Evolutionary conservation across 2,888 invertebrate genomes (phyloP).

Genomic region (Auanema freiburgensis): DNA sequence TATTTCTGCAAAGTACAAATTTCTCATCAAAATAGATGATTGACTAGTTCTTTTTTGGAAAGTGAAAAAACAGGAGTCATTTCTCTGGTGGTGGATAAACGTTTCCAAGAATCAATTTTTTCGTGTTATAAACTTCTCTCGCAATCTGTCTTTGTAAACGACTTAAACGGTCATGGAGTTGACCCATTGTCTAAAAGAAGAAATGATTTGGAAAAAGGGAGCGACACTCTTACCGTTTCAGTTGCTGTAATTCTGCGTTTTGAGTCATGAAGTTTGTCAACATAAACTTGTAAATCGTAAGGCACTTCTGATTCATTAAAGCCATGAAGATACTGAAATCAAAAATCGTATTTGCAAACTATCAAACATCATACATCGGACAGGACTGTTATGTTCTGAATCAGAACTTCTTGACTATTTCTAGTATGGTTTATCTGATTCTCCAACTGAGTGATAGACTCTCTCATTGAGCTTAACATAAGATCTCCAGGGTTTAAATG

Average conservation of each 20-base stretch:
- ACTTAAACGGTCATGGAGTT: conserved; percentile 38
- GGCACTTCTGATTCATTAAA: conserved; percentile 34
- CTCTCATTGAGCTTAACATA: no score
- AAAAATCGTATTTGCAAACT: background rate
- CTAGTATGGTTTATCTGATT: background rate
- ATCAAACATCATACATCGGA: background rate
- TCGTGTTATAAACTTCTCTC: conserved; percentile 36
- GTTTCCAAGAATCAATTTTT: conserved; percentile 9
- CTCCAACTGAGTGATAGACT: background rate
- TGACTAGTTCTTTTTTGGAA: no score
- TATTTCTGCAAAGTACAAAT: background rate
- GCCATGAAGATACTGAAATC: conserved; percentile 38
- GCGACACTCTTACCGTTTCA: background rate
- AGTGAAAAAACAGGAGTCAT: background rate
- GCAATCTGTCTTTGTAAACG: conserved; percentile 45
- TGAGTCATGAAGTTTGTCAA: conserved; percentile 35
- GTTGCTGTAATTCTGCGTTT: conserved; percentile 28
- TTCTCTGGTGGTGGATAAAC: conserved; percentile 1
- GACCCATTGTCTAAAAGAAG: conserved; percentile 23
- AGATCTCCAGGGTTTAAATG: conserved; percentile 6
- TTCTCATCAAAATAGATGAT: no score
- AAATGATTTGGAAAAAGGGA: conserved; percentile 4
- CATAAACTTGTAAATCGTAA: conserved; percentile 33
- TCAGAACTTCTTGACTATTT: conserved; percentile 5
- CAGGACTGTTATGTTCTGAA: background rate